A percentile compares a stretch with the other conserved stretches of the same genome.
phyloP scores from a whole-genome alignment of 2,113 vertebrate genomes.

The Melanerpes formicivorus region DNA sequence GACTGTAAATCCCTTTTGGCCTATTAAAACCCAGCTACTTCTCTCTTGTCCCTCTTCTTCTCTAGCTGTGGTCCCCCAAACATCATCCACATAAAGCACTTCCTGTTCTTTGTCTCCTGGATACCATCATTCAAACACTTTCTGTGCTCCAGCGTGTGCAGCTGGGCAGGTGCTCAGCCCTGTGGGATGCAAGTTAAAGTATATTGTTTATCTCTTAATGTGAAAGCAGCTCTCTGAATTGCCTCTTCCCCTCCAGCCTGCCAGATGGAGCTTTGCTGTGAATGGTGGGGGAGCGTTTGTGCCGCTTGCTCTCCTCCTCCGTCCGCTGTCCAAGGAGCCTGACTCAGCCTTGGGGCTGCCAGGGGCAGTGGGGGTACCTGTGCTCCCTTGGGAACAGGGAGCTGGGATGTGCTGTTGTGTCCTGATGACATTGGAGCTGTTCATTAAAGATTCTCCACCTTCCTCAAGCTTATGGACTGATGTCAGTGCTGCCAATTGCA shows the following conservation, averaged over 20 bases:
- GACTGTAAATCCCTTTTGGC: not conserved
- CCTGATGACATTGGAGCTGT: not conserved
- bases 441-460: not conserved
- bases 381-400: not conserved
- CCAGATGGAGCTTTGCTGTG: conserved; percentile 23
- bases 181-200: conserved; percentile 29
- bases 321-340: not conserved
- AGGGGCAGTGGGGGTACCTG: not conserved
- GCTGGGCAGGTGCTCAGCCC: not conserved
- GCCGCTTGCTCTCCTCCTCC: not conserved
- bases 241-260: not conserved
- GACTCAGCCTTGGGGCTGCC: not conserved
- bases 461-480: not conserved
- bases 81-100: not conserved
- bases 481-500: not conserved
- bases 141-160: not conserved
- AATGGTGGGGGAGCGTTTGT: not conserved
- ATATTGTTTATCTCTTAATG: conserved; percentile 2
- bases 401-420: accelerated
- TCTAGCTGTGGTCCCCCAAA: accelerated
- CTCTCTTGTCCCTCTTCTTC: not conserved
- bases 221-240: conserved; percentile 24
- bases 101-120: not conserved
- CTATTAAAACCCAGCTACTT: not conserved
- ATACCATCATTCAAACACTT: not conserved